These are phyloP conservation scores for Sarcophaga peregrina DNA, from an alignment of 1,140 invertebrate species.

Conservation along the genomic window DNA sequence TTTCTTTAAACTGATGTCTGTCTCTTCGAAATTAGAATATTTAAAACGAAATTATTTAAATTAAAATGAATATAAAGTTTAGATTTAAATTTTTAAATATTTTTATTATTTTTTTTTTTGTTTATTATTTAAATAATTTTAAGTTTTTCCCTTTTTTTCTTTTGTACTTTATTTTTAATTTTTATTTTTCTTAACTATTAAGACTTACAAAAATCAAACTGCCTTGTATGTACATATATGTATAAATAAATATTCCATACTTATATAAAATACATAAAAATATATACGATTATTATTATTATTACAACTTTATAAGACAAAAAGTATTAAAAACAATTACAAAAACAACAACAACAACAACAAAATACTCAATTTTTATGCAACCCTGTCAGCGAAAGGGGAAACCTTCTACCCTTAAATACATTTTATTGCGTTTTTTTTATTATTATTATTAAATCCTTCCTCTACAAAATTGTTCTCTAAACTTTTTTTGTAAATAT, in stretches of 20 bases:
- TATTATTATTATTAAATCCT: no score
- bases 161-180: neutral
- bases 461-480: conserved; percentile 21
- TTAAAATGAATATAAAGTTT: neutral
- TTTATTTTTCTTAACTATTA: neutral
- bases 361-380: conserved; percentile 29
- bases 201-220: neutral
- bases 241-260: neutral
- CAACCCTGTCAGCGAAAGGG: neutral
- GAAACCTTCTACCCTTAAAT: conserved; percentile 22
- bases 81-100: neutral
- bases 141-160: no score
- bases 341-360: conserved; percentile 10
- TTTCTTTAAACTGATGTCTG: neutral
- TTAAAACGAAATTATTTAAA: neutral
- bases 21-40: neutral
- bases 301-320: neutral
- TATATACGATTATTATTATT: neutral
- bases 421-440: neutral
- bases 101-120: neutral
- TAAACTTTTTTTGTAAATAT: conserved; percentile 35
- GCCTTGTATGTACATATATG: neutral
- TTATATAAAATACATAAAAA: neutral
- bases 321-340: conserved; percentile 24
- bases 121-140: neutral